Evolutionary conservation across 1,140 invertebrate species (phyloP), one percentile per base, ranked within the genome.

Genomic region (Drosophila malerkotliana): DNA sequence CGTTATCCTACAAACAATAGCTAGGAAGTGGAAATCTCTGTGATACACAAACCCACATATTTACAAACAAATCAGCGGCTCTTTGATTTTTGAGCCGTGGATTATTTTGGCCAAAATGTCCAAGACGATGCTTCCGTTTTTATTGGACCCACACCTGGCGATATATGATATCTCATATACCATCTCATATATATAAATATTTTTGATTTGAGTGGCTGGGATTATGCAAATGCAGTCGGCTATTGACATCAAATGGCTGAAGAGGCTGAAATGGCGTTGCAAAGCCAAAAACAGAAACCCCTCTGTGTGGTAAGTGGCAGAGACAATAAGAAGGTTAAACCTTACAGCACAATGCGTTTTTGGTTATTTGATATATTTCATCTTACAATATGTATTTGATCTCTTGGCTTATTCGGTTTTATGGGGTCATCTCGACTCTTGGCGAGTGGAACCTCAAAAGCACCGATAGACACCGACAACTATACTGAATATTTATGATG

Each of bases 1-100:
- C 79, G 84, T 79, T 87, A 87, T 87, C 83, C 83, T 87, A 72
- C 49, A 69, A 78, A 87, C 83, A 87, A 87, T 87, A 79, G 83
- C 79, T 88, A 87, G 83, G 83, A 87, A 87, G 72, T 77, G 54
- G 52, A 66, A 68, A 57, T 68, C 63, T 56, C 49, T 56, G 41
- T 59, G 63, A 18, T 81, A 60, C 45, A 71, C 57, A 72, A 62
- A 88, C 83, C 82, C 83, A 87, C 48, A 85, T 67, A 41, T 14
- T 10, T 34, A 34, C 32, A 10, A 34, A 61, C 12, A 52, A 45
- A 39, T 53, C 39, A 52, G 60, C 56, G 34, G 34, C 8, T 51
- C 62, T 73, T 77, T 80, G 72, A 66, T 32, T 32, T 34, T 32
- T 34, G 30, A 21, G 49, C 14, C 56, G 49, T 39, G 45, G 45